Percentiles rank a stretch among this genome's conserved stretches.
phyloP scores from a whole-genome alignment of 1,140 invertebrate genomes.

The Thaumatotibia leucotreta region DNA sequence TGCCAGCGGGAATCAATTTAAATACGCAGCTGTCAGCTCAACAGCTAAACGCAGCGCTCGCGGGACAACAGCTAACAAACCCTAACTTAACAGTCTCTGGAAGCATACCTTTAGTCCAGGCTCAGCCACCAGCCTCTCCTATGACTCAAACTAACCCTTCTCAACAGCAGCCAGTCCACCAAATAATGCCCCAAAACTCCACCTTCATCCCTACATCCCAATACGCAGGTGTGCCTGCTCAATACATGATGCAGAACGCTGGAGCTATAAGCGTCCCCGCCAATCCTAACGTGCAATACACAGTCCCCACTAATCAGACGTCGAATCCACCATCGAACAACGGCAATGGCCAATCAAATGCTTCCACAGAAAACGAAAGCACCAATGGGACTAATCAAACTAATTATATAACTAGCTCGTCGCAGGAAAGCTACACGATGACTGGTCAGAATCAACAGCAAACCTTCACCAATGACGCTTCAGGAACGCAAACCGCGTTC shows the following conservation, averaged over 20 bases:
- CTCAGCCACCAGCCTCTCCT: constrained; percentile 46
- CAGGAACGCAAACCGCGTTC: constrained; percentile 36
- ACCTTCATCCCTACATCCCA: constrained; percentile 52
- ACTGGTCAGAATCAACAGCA: constrained; percentile 47
- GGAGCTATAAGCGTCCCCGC: constrained; percentile 45
- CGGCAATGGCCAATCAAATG: constrained; percentile 42
- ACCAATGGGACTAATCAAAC: constrained; percentile 51
- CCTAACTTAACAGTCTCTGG: constrained; percentile 49
- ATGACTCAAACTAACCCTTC: constrained; percentile 35
- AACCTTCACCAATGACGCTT: constrained; percentile 42
- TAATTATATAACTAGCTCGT: constrained; percentile 57
- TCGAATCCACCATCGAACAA: constrained; percentile 38
- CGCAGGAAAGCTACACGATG: constrained; percentile 50
- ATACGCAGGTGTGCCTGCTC: constrained; percentile 49
- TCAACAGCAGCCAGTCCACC: constrained; percentile 47
- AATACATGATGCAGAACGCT: constrained; percentile 60
- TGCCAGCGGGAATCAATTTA: constrained; percentile 58
- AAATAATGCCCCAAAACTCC: constrained; percentile 57
- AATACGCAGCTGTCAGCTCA: constrained; percentile 63
- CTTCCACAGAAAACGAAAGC: constrained; percentile 37
- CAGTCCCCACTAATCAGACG: constrained; percentile 40
- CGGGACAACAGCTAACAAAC: constrained; percentile 52
- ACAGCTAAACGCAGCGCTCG: constrained; percentile 60
- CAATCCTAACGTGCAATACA: constrained; percentile 53
- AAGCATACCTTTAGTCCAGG: constrained; percentile 65